Evolutionary conservation across 2,797 vertebrate genomes (phyloP), one percentile per base, ranked within the genome.

Genomic region (Chelon labrosus): DNA sequence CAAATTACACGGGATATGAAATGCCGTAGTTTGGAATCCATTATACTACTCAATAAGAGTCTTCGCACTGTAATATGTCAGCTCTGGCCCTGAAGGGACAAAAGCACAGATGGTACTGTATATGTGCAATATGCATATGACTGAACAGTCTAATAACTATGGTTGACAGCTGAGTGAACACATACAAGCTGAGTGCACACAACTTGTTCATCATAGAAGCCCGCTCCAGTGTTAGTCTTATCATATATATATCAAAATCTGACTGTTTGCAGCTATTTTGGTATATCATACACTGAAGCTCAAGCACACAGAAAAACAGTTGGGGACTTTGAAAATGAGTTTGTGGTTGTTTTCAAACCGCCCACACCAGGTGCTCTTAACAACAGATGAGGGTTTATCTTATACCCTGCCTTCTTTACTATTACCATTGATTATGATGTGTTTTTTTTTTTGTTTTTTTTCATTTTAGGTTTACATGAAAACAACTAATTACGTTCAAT

Each of bases 61-160:
- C 89, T 91, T 88, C 79, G 54, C 90, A 75, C 90, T 89, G 87
- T 92, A 89, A 92, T 92, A 89, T 92, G 92, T 92, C 91, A 91
- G 87, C 79, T 67, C 80, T 82, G 91, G 88, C 89, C 92, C 90
- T 85, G 87, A 84, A 92, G 91, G 87, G 84, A 93, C 90, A 87
- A 91, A 90, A 88, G 85, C 89, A 87, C 92, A 93, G 92, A 93
- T 93, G 91, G 91, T 89, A 84, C 83, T 85, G 83, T 90, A 89
- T 91, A 86, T 91, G 84, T 90, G 90, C 90, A 91, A 90, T 92
- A 91, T 90, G 86, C 88, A 91, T 92, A 87, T 89, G 90, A 91
- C 85, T 90, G 88, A 92, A 80, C 87, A 89, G 80, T 90, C 88
- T 91, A 91, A 91, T 90, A 91, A 88, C 85, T 88, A 77, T 77